Percentiles rank a stretch among this genome's conserved stretches.
Conservation (phyloP, 2,888 invertebrate genomes). For the Gnatocerus cornutus region DNA sequence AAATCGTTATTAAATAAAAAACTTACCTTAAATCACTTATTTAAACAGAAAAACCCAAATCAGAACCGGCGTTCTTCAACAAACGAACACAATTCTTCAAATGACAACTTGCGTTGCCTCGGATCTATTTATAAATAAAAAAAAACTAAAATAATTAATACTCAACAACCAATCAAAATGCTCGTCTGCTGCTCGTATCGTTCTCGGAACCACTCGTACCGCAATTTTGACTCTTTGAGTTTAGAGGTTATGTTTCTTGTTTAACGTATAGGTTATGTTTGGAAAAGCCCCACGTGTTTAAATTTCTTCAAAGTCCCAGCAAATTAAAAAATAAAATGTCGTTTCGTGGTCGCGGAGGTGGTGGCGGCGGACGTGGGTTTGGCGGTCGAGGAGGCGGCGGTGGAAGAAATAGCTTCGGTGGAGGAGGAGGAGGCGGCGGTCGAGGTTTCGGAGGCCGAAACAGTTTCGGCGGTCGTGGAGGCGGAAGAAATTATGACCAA, state of each 20-base stretch:
- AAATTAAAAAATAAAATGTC: constrained; percentile 62
- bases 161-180: no score
- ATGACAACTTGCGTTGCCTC: no score
- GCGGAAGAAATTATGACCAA: constrained; percentile 77
- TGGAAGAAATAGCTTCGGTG: constrained; percentile 60
- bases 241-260: background rate
- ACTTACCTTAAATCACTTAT: no score
- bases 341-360: constrained; percentile 61
- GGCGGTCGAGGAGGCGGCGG: constrained; percentile 69
- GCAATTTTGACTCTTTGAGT: no score
- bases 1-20: no score
- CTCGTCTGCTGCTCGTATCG: no score
- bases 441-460: constrained; percentile 69
- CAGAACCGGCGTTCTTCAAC: no score
- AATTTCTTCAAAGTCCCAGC: background rate
- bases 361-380: constrained; percentile 62
- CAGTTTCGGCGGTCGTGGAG: constrained; percentile 73
- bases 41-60: no score
- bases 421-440: constrained; percentile 55
- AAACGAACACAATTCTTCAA: no score
- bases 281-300: constrained; percentile 8
- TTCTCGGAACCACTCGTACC: no score
- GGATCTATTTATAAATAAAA: no score
- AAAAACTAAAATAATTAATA: no score
- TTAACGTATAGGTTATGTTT: constrained; percentile 3